Base-by-base conservation (phyloP, 1,140 invertebrate genomes). In the Apis dorsata region DNA sequence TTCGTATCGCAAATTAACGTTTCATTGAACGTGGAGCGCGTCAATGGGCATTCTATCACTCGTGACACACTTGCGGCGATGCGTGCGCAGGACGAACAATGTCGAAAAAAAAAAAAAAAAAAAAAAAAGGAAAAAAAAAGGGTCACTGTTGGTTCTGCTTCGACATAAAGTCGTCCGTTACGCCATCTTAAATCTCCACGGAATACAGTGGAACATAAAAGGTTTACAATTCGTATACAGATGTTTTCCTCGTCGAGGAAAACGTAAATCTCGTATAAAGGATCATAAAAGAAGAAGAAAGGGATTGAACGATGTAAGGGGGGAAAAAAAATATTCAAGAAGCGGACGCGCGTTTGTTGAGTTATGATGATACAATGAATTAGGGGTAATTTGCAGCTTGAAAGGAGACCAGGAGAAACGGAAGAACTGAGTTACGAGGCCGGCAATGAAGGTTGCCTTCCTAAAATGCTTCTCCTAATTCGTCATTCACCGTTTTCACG, bases 381-480 rank as follows among this genome's bases (percentile, higher is more conserved):
- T 78, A 59, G 55, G 65, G 49, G 68, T 69, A 59, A 78, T 78
- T 69, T 57, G 34, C 34, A 59, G 53, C 7, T 19, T 49, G 55
- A 49, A 69, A 68, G 53, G 21, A 34, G 34, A 21, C 63, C 15
- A 77, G 28, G 51, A 24, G 24, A 44, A 78, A 78, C 63, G 24
- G 28, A 13, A 12, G 15, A 28, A 49, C 11, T 4, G 34, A 49
- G 19, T 75, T 75, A 51, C 55, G 34, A 17, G 28, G 24, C 53
- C 21, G 55, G 28, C 76, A 77, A 77, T 66, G 51, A 55, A 66
- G 17, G 15, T 9, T 68, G 28, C 51, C 51, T 55, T 55, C 19
- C 62, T 53, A n/a, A 68, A 77, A 77, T 77, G 34, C 63, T n/a
- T 65, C 34, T 17, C 24, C 63, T 53, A 68, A 75, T 63, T 75